A percentile compares a stretch with the other conserved stretches of the same genome.
These are phyloP conservation scores for Hemichromis elongatus DNA, from an alignment of 2,113 vertebrate genomes.

Conservation along the genomic window DNA sequence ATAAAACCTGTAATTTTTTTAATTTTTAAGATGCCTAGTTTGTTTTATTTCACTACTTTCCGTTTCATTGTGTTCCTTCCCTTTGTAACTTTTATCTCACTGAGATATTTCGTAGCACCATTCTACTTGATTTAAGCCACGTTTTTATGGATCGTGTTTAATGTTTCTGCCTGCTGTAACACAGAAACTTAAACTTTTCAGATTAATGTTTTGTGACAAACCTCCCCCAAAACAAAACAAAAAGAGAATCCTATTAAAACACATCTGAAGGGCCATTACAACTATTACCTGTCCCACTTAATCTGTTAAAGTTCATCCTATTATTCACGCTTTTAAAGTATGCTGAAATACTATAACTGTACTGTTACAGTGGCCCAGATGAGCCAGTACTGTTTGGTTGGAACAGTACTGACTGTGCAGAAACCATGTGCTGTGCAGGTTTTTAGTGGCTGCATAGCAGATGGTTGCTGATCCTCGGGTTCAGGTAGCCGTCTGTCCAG, in stretches of 20 bases:
- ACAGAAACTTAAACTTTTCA: not conserved
- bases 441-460: constrained; percentile 9
- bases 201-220: not conserved
- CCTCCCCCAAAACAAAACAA: not conserved
- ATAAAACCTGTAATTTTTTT: not conserved
- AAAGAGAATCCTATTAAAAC: not conserved
- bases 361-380: not conserved
- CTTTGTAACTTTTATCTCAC: not conserved
- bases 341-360: not conserved
- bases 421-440: not conserved
- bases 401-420: not conserved
- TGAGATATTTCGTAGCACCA: not conserved
- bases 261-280: not conserved
- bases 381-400: not conserved
- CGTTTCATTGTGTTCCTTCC: not conserved
- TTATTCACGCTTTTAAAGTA: not conserved
- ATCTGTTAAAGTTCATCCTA: not conserved
- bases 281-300: not conserved
- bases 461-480: constrained; percentile 37
- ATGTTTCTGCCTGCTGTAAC: not conserved
- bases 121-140: not conserved
- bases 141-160: not conserved
- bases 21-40: not conserved
- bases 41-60: not conserved
- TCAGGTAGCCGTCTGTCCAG: constrained; percentile 13